phyloP scores from a whole-genome alignment of 1,140 invertebrate genomes.

The Micrasema longulum region DNA sequence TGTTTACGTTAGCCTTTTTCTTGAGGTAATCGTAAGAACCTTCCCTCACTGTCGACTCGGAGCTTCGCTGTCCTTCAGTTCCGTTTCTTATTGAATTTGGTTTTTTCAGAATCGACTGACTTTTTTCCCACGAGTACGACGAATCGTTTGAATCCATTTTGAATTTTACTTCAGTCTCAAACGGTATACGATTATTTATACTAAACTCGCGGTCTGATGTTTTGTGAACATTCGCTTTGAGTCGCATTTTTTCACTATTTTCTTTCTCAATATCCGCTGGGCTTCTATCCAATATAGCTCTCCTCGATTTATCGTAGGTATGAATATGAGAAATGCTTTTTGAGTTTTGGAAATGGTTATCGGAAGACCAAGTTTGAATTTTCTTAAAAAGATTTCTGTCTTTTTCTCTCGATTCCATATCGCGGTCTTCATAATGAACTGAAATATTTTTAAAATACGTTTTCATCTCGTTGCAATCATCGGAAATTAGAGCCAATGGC shows the following conservation, averaged over 20 bases:
- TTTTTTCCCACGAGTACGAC: not conserved
- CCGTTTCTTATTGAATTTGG: slow-evolving; percentile 4
- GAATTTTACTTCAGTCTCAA: slow-evolving; percentile 34
- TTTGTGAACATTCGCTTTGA: not conserved
- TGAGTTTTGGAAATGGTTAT: slow-evolving; percentile 12
- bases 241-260: not conserved
- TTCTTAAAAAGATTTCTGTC: slow-evolving; percentile 39
- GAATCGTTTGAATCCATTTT: slow-evolving; percentile 34
- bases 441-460: slow-evolving; percentile 9
- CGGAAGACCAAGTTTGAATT: slow-evolving; percentile 14
- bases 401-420: slow-evolving; percentile 51
- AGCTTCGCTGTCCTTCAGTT: slow-evolving; percentile 4
- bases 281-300: slow-evolving; percentile 31
- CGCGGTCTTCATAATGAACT: slow-evolving; percentile 34
- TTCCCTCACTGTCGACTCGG: slow-evolving; percentile 1
- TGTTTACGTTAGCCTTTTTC: slow-evolving; percentile 23
- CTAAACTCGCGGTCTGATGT: not conserved
- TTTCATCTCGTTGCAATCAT: slow-evolving; percentile 50
- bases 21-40: slow-evolving; percentile 31
- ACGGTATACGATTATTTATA: slow-evolving; percentile 17
- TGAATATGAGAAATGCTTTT: slow-evolving; percentile 44
- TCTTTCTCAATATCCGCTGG: not conserved
- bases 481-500: slow-evolving; percentile 39
- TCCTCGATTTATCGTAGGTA: slow-evolving; percentile 45
- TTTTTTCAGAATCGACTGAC: not conserved